Base-by-base conservation (phyloP, 2,888 invertebrate genomes). In the Helicoverpa assulta region DNA sequence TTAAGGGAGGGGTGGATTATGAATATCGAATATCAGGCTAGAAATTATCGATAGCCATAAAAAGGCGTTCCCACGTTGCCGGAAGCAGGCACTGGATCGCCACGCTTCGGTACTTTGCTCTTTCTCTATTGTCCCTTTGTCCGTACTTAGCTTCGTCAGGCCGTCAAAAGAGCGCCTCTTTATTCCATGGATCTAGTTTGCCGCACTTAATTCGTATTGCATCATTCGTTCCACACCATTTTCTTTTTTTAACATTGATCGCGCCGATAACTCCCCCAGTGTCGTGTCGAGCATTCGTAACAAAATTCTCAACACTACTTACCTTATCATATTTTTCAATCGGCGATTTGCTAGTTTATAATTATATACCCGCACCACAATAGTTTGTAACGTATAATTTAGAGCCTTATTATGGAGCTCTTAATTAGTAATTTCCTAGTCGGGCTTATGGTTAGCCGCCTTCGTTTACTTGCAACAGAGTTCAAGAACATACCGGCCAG, bases 21-120 rank as follows among this genome's bases (percentile, higher is more conserved):
- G 69, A 83, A 85, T 86, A 88, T 88, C 86, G 83, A 85, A 86
- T 88, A 85, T 87, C 85, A 82, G 83, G 80, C 80, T 81, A 86
- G 85, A 86, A 89, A 88, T 90, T 90, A 91, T 91, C 81, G 86
- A 87, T 85, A 85, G 86, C 82, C 85, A 89, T 90, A 89, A 91
- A 91, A 89, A 90, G 90, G 88, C 89, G 88, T 94, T 95, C 95
- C 93, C 94, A 95, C 94, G 94, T 91, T 88, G 87, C 90, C 92
- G 93, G 95, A 94, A 93, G 88, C 89, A 80, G 85, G 87, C 85
- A 86, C 89, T 91, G 85, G 90, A 93, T 91, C 87, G 93, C 93
- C 92, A 94, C 93, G 95, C 94, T 94, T 86, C 93, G 91, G 91
- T 94, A 93, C 94, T 92, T 90, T 88, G 88, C 90, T 92, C 92